Evolutionary conservation across 2,113 vertebrate species (phyloP).

Genomic region (Anarhynchus alexandrinus): DNA sequence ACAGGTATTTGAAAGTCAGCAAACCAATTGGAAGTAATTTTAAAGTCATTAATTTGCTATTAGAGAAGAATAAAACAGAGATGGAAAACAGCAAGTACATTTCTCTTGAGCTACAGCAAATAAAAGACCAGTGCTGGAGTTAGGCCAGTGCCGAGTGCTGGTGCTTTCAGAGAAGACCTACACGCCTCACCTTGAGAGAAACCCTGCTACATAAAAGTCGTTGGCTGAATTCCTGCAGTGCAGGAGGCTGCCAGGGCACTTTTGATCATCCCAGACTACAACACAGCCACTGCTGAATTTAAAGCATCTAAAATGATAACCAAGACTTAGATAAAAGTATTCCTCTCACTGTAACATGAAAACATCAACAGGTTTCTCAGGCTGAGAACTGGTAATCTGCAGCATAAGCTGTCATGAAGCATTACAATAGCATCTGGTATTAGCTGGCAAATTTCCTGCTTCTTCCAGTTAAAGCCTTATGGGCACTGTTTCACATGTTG

Average conservation of each 20-base stretch:
- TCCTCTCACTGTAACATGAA: slow-evolving; percentile 13
- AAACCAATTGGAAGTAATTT: not conserved
- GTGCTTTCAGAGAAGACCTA: not conserved
- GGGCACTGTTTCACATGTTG: not conserved
- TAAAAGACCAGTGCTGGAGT: not conserved
- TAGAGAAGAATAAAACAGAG: not conserved
- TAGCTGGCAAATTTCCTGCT: not conserved
- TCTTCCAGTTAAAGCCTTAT: not conserved
- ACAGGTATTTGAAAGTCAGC: not conserved
- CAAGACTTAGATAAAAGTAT: not conserved
- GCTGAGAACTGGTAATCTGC: not conserved
- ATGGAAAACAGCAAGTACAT: not conserved
- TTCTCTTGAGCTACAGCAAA: not conserved
- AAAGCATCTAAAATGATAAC: not conserved
- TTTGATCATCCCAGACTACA: not conserved
- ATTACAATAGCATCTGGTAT: not conserved
- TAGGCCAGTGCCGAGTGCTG: not conserved
- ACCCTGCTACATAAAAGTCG: not conserved
- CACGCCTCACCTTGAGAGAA: not conserved
- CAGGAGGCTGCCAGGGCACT: not conserved
- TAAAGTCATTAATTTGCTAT: not conserved
- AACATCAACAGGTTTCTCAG: not conserved
- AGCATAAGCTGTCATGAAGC: not conserved
- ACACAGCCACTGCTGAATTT: not conserved
- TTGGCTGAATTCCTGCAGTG: not conserved